A percentile compares a stretch with the other conserved stretches of the same genome.
phyloP scores from a whole-genome alignment of 2,888 invertebrate genomes.

The Elegia similella region DNA sequence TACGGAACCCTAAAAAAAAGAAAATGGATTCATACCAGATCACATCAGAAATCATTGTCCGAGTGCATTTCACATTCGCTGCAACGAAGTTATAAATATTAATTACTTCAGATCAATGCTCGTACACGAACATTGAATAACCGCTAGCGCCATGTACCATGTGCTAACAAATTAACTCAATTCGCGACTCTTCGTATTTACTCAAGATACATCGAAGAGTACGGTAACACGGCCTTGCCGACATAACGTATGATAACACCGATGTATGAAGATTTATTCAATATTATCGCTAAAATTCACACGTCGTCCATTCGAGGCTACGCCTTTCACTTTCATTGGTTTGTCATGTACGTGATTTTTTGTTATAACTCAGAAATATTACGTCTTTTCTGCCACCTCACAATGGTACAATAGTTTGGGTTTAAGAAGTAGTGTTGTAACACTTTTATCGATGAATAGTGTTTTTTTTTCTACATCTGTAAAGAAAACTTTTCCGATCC shows the following conservation, averaged over 20 bases:
- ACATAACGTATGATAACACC: slow-evolving; percentile 10
- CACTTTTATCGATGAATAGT: slow-evolving; percentile 2
- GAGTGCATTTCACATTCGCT: not conserved
- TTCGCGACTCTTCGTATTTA: too few species aligned
- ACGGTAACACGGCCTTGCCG: not conserved
- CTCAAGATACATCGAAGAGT: not conserved
- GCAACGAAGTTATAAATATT: slow-evolving; percentile 4
- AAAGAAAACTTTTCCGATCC: too few species aligned
- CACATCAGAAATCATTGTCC: not conserved
- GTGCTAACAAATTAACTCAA: slow-evolving; percentile 5
- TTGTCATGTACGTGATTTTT: slow-evolving; percentile 27
- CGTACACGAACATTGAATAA: slow-evolving; percentile 14
- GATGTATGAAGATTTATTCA: slow-evolving; percentile 18
- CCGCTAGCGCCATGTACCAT: not conserved
- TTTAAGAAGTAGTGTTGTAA: slow-evolving; percentile 13
- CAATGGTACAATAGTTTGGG: slow-evolving; percentile 20
- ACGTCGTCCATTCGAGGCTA: slow-evolving; percentile 43
- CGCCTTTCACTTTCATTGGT: slow-evolving; percentile 55
- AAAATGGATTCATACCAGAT: not conserved
- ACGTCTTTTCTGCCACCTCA: slow-evolving; percentile 18
- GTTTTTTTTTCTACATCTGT: too few species aligned
- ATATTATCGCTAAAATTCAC: slow-evolving; percentile 33
- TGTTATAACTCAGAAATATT: slow-evolving; percentile 26
- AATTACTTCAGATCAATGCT: slow-evolving; percentile 15
- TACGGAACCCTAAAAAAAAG: too few species aligned